Base-by-base conservation (phyloP, 2,797 vertebrate genomes). In the Amblyraja radiata region DNA sequence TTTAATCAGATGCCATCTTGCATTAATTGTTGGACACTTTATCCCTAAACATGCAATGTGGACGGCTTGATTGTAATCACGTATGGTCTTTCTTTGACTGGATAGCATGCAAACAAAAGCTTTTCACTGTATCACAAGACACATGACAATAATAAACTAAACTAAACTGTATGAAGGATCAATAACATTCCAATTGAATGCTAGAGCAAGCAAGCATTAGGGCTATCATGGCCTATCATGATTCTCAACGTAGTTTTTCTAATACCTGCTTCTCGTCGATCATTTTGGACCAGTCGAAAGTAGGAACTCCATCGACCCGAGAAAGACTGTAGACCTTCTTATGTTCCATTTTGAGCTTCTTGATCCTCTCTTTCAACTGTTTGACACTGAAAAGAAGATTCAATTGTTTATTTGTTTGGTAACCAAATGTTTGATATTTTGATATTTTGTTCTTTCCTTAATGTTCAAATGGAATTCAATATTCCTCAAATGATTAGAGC, bases 181-280 rank as follows among this genome's bases (percentile, higher is more conserved):
- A 71, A 71, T 14, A 13, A 71, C 18, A 71, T 14, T 18, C 68
- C 18, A 71, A 71, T 18, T 18, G 10, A 71, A 4, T 71, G 16
- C 13, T 71, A 71, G 18, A 71, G 68, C 18, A 18, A 18, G 18
- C 18, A 18, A 18, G 18, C 18, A 18, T 16, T 14, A 71, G 68
- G 16, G 68, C 13, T 71, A 71, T 13, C 68, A 71, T 13, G 13
- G 13, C 68, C 68, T 18, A 71, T 18, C 68, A 71, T 71, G 68
- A 71, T 71, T 71, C 68, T 18, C 68, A 32, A 65, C 14, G 63
- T 88, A 28, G 25, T 74, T n/a, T 8, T 73, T 46, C 25, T 92
- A 95, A 73, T 96, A 99, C 98, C 97, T 97, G 96, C 93, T 99
- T 99, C 95, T 99, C 98, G 0, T 99, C 97, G 0, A 99, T 98